These are phyloP conservation scores for Peromyscus eremicus DNA, from an alignment of 2,797 vertebrate genomes.

Conservation along the genomic window DNA sequence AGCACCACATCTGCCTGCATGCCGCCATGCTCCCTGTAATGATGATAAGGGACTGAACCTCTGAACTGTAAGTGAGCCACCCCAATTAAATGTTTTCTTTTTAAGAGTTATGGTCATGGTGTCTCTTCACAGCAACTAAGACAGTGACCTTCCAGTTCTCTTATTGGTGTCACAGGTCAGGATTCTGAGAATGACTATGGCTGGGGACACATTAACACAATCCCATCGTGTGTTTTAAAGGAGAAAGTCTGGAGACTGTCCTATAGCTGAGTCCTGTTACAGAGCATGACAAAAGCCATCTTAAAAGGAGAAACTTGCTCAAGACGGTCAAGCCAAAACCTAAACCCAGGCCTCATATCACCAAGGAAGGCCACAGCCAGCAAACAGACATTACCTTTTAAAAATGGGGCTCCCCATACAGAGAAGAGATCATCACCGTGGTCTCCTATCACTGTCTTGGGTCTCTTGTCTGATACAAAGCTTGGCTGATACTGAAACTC, in stretches of 20 bases:
- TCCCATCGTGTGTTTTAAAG: not conserved
- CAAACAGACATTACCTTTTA: slow-evolving; percentile 63
- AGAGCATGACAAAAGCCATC: not conserved
- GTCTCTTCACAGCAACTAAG: no score
- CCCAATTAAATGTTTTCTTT: no score
- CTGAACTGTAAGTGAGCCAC: not conserved
- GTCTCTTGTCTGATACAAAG: not conserved
- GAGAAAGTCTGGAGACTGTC: not conserved
- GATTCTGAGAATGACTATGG: not conserved
- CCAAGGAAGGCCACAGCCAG: not conserved
- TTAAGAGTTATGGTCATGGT: no score
- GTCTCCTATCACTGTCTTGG: slow-evolving; percentile 60
- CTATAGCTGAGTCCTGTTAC: rapidly evolving
- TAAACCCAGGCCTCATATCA: not conserved
- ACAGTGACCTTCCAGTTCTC: not conserved
- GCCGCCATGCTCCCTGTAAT: not conserved
- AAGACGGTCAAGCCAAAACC: not conserved
- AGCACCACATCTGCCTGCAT: not conserved
- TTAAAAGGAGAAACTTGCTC: not conserved
- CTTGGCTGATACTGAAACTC: slow-evolving; percentile 72
- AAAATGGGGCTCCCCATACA: slow-evolving; percentile 45
- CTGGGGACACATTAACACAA: rapidly evolving
- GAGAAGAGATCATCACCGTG: slow-evolving; percentile 70
- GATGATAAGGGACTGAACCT: not conserved
- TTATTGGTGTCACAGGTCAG: not conserved